phyloP scores from a whole-genome alignment of 2,888 invertebrate genomes.

The Drosophila suboccidentalis region DNA sequence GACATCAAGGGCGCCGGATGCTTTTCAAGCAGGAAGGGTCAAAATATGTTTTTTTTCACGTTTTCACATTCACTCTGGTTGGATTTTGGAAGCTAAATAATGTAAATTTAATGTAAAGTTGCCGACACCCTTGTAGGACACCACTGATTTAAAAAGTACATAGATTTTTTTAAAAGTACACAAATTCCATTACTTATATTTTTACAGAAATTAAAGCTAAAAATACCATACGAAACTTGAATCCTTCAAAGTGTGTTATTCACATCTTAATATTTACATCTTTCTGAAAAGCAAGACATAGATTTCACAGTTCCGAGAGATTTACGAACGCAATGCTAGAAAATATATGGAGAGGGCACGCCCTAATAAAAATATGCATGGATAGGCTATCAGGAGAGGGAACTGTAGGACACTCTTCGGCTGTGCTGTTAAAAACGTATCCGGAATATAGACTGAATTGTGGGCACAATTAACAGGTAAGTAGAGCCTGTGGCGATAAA shows the following conservation, averaged over 20 bases:
- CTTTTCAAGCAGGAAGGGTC: no score
- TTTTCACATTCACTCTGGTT: no score
- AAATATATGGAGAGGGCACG: conserved; percentile 26
- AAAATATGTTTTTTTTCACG: no score
- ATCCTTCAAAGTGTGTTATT: neutral
- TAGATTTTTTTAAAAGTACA: no score
- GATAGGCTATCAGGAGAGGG: neutral
- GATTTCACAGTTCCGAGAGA: conserved; percentile 13
- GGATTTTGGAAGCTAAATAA: no score
- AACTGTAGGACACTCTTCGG: conserved; percentile 6
- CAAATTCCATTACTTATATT: no score
- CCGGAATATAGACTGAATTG: conserved; percentile 45
- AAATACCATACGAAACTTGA: neutral
- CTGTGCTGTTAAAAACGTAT: conserved; percentile 54
- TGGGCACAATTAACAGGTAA: conserved; percentile 78
- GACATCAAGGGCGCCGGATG: no score
- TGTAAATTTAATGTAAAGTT: no score
- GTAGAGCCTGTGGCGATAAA: conserved; percentile 42
- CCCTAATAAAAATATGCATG: conserved; percentile 63
- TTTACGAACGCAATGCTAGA: conserved; percentile 26
- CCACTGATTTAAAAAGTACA: no score
- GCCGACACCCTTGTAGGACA: no score
- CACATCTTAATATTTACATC: neutral
- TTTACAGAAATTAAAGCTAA: no score
- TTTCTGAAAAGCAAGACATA: neutral